phyloP scores from a whole-genome alignment of 2,888 invertebrate genomes.

The Cremastinae sp. region DNA sequence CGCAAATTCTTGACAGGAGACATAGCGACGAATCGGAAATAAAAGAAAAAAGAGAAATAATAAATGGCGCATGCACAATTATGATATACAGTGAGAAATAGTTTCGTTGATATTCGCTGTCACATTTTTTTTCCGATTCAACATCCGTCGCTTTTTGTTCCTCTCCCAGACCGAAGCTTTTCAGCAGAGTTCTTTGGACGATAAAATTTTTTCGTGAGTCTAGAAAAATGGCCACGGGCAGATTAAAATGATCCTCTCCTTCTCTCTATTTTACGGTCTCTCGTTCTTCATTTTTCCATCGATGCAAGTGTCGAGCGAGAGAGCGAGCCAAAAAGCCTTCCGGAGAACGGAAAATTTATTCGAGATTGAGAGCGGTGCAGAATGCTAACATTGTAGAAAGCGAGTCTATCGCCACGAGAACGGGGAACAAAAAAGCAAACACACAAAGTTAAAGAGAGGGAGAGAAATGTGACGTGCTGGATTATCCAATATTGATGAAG shows the following conservation, averaged over 20 bases:
- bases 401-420: not conserved
- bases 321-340: constrained; percentile 20
- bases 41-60: constrained; percentile 2
- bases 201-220: constrained; percentile 31
- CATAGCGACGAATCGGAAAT: constrained; percentile 5
- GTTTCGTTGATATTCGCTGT: constrained; percentile 34
- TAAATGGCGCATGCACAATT: constrained; percentile 26
- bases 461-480: constrained; percentile 52
- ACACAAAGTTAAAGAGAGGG: not conserved
- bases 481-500: constrained; percentile 63
- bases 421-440: not conserved
- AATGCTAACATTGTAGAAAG: constrained; percentile 49
- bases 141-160: constrained; percentile 10
- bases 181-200: constrained; percentile 24
- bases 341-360: constrained; percentile 42
- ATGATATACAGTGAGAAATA: constrained; percentile 25
- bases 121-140: constrained; percentile 27
- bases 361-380: constrained; percentile 49
- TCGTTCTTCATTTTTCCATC: not conserved
- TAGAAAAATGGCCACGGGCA: constrained; percentile 44
- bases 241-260: constrained; percentile 46
- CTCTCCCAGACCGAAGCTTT: not conserved
- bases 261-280: not conserved
- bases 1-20: not conserved
- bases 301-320: constrained; percentile 18